These are phyloP conservation scores for Anseranas semipalmata DNA, from an alignment of 2,113 vertebrate genomes.

Conservation along the genomic window DNA sequence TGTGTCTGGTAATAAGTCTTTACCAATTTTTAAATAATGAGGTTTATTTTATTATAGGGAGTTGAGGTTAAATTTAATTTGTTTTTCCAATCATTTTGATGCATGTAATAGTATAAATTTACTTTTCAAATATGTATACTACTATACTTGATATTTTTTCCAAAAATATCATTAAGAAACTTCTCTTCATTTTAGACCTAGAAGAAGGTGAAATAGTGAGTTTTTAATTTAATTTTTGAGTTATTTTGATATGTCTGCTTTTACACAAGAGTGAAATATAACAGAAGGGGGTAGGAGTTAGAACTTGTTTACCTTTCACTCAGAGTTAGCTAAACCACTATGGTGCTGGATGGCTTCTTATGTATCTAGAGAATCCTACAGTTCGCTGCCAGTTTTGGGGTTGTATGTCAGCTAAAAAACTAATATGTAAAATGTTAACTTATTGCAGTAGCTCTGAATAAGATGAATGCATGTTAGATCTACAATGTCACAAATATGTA, in stretches of 20 bases:
- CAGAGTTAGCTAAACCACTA: neutral
- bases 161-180: neutral
- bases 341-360: neutral
- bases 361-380: neutral
- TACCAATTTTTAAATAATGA: neutral
- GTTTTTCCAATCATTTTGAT: neutral
- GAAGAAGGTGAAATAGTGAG: neutral
- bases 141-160: neutral
- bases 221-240: neutral
- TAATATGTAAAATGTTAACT: neutral
- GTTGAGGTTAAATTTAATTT: neutral
- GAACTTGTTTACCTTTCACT: neutral
- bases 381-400: neutral
- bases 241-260: neutral
- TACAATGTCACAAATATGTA: neutral
- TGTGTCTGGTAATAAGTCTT: neutral
- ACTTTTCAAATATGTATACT: neutral
- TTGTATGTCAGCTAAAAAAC: neutral
- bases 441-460: neutral
- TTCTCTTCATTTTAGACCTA: neutral
- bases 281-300: fast-evolving
- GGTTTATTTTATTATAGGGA: neutral
- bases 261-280: neutral
- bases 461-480: neutral
- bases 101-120: neutral